phyloP scores from a whole-genome alignment of 37 sponge, comb jelly and placozoan genomes.

The Aplysina aerophoba region DNA sequence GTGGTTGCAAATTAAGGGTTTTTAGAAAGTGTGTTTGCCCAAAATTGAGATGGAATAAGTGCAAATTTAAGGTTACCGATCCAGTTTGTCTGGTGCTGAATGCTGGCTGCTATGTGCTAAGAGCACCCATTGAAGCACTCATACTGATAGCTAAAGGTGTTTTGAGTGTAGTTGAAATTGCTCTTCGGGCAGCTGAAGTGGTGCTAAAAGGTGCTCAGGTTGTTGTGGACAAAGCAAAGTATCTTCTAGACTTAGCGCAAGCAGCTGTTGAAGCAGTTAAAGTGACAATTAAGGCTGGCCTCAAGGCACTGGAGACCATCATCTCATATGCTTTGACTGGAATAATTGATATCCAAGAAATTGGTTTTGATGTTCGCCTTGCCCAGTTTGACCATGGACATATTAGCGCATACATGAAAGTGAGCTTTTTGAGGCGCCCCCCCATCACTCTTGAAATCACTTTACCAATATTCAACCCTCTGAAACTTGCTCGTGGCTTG shows the following conservation, averaged over 20 bases:
- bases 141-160: slow-evolving; percentile 19
- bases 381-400: neutral
- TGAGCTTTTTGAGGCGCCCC: neutral
- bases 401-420: neutral
- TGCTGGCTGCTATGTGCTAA: slow-evolving; percentile 14
- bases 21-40: slow-evolving; percentile 29
- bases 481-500: slow-evolving; percentile 5
- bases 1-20: slow-evolving; percentile 8
- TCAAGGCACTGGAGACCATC: neutral
- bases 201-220: neutral
- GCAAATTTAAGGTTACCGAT: slow-evolving; percentile 36
- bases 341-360: slow-evolving; percentile 33
- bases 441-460: neutral
- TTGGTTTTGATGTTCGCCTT: slow-evolving; percentile 24
- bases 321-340: slow-evolving; percentile 4
- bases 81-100: slow-evolving; percentile 26
- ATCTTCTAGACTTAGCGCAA: slow-evolving; percentile 10
- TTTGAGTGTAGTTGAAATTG: slow-evolving; percentile 1
- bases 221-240: slow-evolving; percentile 7
- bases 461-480: slow-evolving; percentile 3
- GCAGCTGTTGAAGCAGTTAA: slow-evolving; percentile 21
- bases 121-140: neutral
- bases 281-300: neutral
- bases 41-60: slow-evolving; percentile 6
- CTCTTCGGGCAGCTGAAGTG: neutral